phyloP scores from a whole-genome alignment of 2,113 vertebrate genomes.

The Sminthopsis crassicaudata region DNA sequence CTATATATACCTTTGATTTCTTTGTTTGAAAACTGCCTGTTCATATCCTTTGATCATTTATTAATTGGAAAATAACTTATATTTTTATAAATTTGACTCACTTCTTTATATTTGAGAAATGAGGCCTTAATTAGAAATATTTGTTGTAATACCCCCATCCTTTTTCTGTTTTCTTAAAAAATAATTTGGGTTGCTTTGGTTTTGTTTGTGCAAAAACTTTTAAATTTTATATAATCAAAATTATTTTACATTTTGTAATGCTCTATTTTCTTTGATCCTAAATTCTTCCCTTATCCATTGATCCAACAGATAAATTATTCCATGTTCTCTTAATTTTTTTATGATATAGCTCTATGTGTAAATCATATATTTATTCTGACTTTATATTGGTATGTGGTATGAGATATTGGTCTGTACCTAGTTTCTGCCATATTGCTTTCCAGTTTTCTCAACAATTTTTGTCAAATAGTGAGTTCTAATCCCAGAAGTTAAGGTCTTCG shows the following conservation, averaged over 20 bases:
- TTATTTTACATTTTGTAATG: not conserved
- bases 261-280: not conserved
- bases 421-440: not conserved
- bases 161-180: not conserved
- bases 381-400: not conserved
- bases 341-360: not conserved
- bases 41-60: too few relatives aligned
- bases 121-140: not conserved
- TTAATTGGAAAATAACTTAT: too few relatives aligned
- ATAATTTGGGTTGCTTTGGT: not conserved
- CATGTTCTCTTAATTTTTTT: not conserved
- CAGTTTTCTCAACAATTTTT: not conserved
- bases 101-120: not conserved
- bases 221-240: not conserved
- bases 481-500: not conserved
- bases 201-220: not conserved
- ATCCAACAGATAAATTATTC: not conserved
- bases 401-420: not conserved
- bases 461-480: not conserved
- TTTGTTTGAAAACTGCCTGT: too few relatives aligned
- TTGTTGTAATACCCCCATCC: not conserved
- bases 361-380: not conserved
- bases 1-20: too few relatives aligned
- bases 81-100: not conserved
- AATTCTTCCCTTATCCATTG: not conserved